A percentile compares a stretch with the other conserved stretches of the same genome.
These are phyloP conservation scores for Laticauda laticaudata DNA, from an alignment of 2,113 vertebrate genomes.

Conservation along the genomic window DNA sequence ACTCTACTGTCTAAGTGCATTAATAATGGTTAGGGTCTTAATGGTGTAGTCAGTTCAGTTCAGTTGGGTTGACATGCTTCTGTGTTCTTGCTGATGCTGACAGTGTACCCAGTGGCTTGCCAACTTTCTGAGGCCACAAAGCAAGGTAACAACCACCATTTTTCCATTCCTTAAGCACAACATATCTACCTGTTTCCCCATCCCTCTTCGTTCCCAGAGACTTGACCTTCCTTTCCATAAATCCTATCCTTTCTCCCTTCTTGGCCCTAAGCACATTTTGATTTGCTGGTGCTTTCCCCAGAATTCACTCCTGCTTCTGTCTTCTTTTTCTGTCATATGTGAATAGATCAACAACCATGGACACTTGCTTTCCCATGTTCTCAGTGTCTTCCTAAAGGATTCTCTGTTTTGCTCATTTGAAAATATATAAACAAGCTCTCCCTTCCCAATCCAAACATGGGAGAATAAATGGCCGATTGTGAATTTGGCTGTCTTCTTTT, in stretches of 20 bases:
- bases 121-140: neutral
- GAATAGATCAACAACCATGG: constrained; percentile 6
- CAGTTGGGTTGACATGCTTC: neutral
- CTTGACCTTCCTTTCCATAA: neutral
- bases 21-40: constrained; percentile 9
- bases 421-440: rapidly evolving
- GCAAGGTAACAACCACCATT: neutral
- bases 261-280: neutral
- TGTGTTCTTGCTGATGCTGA: constrained; percentile 6
- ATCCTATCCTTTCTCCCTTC: neutral
- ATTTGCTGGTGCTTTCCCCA: neutral
- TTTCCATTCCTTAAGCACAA: neutral
- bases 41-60: neutral
- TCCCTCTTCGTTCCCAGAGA: neutral
- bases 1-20: neutral
- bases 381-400: constrained; percentile 1
- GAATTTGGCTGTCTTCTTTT: neutral
- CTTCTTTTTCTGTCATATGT: constrained; percentile 9
- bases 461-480: neutral
- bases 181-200: neutral
- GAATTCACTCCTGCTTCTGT: constrained; percentile 9
- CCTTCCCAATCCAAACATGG: neutral
- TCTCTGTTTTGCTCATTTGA: neutral
- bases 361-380: neutral
- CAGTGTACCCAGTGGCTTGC: constrained; percentile 2